phyloP scores from a whole-genome alignment of 2,888 invertebrate genomes.

The Eilema caniola region DNA sequence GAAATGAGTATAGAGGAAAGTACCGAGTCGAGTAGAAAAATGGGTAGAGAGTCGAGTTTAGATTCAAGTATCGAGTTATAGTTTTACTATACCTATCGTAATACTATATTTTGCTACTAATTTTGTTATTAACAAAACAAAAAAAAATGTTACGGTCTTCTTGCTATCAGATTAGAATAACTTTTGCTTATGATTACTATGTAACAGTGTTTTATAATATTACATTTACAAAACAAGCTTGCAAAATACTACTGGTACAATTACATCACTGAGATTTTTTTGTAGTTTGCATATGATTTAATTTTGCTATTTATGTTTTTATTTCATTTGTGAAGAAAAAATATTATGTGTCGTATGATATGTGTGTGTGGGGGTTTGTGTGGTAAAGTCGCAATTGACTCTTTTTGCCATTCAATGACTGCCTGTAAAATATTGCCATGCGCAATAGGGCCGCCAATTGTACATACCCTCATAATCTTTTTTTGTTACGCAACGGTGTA shows the following conservation, averaged over 20 bases:
- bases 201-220: conserved; percentile 3
- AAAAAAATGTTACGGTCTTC: background rate
- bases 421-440: background rate
- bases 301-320: too few relatives aligned
- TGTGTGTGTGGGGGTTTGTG: too few relatives aligned
- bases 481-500: conserved; percentile 27
- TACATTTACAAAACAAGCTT: conserved; percentile 1
- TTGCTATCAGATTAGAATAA: background rate
- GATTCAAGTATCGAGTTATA: too few relatives aligned
- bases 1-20: too few relatives aligned
- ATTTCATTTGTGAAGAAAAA: too few relatives aligned
- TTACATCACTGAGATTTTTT: conserved; percentile 16
- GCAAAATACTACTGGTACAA: conserved; percentile 13
- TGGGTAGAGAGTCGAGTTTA: too few relatives aligned
- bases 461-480: background rate
- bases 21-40: too few relatives aligned
- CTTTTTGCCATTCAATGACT: background rate
- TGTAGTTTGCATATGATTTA: conserved; percentile 15
- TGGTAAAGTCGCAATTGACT: background rate
- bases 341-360: too few relatives aligned
- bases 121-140: background rate
- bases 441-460: background rate
- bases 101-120: background rate
- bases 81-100: background rate
- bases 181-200: conserved; percentile 3